Conservation (phyloP, 2,113 vertebrate genomes). For the Rhynchomys soricoides region DNA sequence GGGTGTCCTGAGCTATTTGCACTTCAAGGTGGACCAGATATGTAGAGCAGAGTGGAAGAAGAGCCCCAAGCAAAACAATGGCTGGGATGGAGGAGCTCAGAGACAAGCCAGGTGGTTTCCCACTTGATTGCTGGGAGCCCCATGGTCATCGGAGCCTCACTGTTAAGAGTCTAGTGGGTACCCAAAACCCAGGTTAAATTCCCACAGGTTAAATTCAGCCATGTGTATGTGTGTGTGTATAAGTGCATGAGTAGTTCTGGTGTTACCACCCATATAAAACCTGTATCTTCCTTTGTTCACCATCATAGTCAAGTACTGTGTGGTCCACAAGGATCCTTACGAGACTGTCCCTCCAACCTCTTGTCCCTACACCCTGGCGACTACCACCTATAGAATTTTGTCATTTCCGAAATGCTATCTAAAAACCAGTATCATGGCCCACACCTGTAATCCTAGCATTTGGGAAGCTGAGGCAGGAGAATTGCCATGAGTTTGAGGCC, state of each 20-base stretch:
- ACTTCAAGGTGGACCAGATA: neutral
- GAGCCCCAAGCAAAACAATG: too few species aligned
- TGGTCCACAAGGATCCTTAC: neutral
- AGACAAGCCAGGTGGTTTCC: neutral
- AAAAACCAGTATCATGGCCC: neutral
- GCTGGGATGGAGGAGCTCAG: neutral
- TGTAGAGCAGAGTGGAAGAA: neutral
- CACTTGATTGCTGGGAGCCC: neutral
- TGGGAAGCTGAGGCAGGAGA: neutral
- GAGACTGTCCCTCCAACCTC: neutral
- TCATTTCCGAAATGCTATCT: neutral
- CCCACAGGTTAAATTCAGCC: neutral
- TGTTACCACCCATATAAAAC: neutral
- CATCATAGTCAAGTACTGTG: neutral
- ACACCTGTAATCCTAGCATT: neutral
- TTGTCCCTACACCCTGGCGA: neutral
- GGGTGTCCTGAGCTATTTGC: neutral
- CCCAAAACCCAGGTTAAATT: neutral
- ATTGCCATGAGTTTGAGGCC: neutral
- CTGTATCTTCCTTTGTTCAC: neutral
- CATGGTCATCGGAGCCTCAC: neutral
- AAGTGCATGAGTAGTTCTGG: neutral
- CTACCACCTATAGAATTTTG: neutral
- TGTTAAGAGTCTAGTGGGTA: neutral
- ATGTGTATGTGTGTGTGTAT: neutral